Conservation (phyloP, 2,888 invertebrate genomes). For the Cerastis leucographa region DNA sequence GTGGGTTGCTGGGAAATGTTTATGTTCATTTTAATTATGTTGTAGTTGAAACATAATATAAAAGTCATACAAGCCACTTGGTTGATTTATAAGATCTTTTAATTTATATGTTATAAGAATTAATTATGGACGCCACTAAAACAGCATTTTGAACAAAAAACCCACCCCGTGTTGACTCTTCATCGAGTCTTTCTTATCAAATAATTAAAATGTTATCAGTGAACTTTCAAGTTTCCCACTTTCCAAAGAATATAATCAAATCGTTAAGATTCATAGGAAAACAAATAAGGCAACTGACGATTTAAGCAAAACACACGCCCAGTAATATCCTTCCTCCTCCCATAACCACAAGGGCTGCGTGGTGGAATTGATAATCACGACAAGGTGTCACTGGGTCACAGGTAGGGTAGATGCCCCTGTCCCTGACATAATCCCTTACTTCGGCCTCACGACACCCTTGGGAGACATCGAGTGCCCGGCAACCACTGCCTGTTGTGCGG, state of each 20-base stretch:
- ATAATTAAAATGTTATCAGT: neutral
- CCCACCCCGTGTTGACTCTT: neutral
- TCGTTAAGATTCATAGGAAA: neutral
- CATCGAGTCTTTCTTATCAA: neutral
- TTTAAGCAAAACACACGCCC: neutral
- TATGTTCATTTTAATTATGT: neutral
- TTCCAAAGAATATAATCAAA: neutral
- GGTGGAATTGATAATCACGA: slow-evolving; percentile 36
- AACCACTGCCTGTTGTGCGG: slow-evolving; percentile 13
- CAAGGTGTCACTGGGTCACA: slow-evolving; percentile 48
- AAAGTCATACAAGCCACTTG: neutral
- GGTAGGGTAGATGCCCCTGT: slow-evolving; percentile 40
- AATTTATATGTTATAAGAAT: neutral
- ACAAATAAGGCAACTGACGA: neutral
- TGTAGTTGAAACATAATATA: neutral
- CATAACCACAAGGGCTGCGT: slow-evolving; percentile 7
- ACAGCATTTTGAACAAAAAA: neutral
- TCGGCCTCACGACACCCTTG: slow-evolving; percentile 49
- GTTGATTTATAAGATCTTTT: too few species aligned
- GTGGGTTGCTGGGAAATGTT: neutral
- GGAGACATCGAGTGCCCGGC: slow-evolving; percentile 31
- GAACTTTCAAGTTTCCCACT: neutral
- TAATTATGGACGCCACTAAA: neutral
- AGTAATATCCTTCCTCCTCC: neutral
- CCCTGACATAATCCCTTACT: slow-evolving; percentile 57